A percentile compares a stretch with the other conserved stretches of the same genome.
Conservation (phyloP, 2,888 invertebrate species). For the Noctua pronuba region DNA sequence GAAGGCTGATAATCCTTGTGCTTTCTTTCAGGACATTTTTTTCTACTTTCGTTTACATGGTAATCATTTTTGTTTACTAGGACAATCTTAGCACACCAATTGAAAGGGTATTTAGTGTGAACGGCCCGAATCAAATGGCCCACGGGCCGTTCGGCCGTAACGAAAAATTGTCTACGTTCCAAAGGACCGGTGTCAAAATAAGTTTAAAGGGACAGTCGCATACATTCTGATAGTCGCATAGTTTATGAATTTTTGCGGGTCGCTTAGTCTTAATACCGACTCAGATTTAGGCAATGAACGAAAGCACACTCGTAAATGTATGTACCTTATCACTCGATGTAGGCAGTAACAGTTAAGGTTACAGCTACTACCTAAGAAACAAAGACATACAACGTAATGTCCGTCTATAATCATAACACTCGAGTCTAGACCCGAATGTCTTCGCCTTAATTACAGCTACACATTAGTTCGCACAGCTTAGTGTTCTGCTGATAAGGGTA, state of each 20-base stretch:
- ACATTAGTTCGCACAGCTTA: slow-evolving; percentile 11
- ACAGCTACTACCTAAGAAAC: not conserved
- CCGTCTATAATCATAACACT: slow-evolving; percentile 16
- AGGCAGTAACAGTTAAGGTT: not conserved
- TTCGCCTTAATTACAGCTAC: slow-evolving; percentile 19
- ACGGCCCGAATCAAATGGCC: no score
- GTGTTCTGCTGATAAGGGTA: slow-evolving; percentile 17
- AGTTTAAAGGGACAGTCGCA: no score
- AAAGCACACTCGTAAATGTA: not conserved
- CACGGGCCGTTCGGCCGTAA: no score
- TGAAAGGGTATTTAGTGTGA: no score
- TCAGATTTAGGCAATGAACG: not conserved
- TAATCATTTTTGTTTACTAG: not conserved
- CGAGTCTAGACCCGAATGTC: not conserved
- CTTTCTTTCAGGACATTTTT: not conserved
- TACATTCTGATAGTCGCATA: no score
- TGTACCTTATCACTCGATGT: slow-evolving; percentile 1
- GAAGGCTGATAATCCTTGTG: not conserved
- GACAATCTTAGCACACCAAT: not conserved
- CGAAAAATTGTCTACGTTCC: no score
- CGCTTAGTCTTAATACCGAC: no score
- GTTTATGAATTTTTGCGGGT: no score
- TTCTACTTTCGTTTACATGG: not conserved
- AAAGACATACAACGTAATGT: slow-evolving; percentile 22
- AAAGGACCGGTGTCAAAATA: no score